Percentiles rank a stretch among this genome's conserved stretches.
Evolutionary conservation across 1,140 invertebrate species (phyloP).

Genomic region (Lasioglossum baleicum): DNA sequence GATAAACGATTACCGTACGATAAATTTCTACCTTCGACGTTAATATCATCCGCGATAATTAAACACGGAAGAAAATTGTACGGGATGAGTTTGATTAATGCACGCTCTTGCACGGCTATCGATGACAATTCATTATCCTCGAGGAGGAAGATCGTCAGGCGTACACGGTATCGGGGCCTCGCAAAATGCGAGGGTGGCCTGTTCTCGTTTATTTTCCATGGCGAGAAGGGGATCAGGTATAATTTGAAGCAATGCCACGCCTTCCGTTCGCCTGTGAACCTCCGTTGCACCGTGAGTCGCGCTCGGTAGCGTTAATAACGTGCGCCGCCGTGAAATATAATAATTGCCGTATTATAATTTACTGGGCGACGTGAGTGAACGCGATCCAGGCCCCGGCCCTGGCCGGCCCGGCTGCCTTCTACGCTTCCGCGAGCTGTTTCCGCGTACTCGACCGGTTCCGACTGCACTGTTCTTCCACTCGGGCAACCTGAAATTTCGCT

Average conservation of each 20-base stretch:
- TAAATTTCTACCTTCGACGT: constrained; percentile 1
- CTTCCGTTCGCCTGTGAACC: constrained; percentile 43
- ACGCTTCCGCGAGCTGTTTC: not conserved
- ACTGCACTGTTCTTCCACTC: not conserved
- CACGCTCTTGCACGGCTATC: not conserved
- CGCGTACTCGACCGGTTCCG: not conserved
- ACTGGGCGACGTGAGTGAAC: constrained; percentile 28
- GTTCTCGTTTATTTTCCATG: constrained; percentile 54
- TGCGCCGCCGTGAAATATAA: constrained; percentile 52
- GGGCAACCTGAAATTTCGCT: no score
- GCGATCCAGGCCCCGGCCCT: no score
- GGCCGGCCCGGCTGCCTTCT: no score
- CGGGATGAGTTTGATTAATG: constrained; percentile 22
- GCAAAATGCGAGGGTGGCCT: constrained; percentile 15
- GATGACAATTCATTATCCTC: constrained; percentile 27
- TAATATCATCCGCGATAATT: constrained; percentile 23
- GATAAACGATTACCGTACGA: constrained; percentile 13
- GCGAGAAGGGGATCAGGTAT: constrained; percentile 52
- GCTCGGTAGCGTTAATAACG: constrained; percentile 62
- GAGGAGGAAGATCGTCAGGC: not conserved
- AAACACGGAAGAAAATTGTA: constrained; percentile 22
- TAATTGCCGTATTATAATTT: constrained; percentile 64
- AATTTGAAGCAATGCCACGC: constrained; percentile 68
- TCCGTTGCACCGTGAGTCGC: constrained; percentile 12
- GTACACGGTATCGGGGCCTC: not conserved